These are phyloP conservation scores for Myiopsitta monachus DNA, from an alignment of 2,113 vertebrate species.

Conservation along the genomic window DNA sequence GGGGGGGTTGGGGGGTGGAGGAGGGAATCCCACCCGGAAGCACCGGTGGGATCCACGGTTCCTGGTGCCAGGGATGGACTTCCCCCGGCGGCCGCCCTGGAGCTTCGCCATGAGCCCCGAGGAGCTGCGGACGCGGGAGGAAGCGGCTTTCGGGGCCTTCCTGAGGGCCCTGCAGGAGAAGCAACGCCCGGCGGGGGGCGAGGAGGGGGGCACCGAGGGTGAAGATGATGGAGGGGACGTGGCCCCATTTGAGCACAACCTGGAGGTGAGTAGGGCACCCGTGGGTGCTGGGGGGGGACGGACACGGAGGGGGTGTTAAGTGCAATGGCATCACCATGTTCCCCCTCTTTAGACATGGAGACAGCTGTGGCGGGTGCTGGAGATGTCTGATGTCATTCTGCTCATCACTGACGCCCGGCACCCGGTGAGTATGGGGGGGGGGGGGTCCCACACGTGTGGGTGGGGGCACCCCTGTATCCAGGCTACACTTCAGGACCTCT, in stretches of 20 bases:
- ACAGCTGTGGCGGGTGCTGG: conserved; percentile 91
- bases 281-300: background rate
- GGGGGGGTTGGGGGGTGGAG: too few relatives aligned
- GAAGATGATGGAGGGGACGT: background rate
- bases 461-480: too few relatives aligned
- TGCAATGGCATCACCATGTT: accelerated
- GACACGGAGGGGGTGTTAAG: accelerated
- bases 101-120: background rate
- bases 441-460: accelerated
- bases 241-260: background rate
- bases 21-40: background rate
- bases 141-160: background rate
- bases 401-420: conserved; percentile 90
- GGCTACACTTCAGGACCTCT: accelerated
- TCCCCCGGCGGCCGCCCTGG: background rate
- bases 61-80: background rate
- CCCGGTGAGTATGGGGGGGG: conserved; percentile 71
- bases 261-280: background rate
- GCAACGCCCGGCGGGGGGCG: accelerated
- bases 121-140: background rate
- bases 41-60: background rate
- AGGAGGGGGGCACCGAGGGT: accelerated
- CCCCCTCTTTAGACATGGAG: conserved; percentile 82
- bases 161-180: background rate
- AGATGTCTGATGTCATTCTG: conserved; percentile 92